Base-by-base conservation (phyloP, 2,113 vertebrate species). In the Scortum barcoo region DNA sequence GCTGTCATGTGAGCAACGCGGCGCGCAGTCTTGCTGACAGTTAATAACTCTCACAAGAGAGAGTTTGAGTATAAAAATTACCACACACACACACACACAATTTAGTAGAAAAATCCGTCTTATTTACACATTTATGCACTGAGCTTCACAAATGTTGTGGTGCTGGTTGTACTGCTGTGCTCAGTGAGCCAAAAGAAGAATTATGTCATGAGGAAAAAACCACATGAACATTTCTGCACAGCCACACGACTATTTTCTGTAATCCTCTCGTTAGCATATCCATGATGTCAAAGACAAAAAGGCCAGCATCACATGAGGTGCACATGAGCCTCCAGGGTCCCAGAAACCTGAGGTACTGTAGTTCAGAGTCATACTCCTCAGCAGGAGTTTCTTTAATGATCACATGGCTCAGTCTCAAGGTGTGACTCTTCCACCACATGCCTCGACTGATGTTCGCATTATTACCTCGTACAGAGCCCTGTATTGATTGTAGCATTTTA, bases 271-370 rank as follows among this genome's bases (percentile, higher is more conserved):
- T 56, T 67, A n/a, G 70, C 58, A 61, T 33, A 58, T 76, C 4
- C 40, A 46, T 54, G 16, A 81, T 40, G 20, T 61, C 50, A 75
- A 67, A 78, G 56, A 54, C 36, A 77, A 57, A 81, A 72, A 53
- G 44, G 56, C 28, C 54, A 30, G 57, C 10, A 76, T 87, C 90
- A 92, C 86, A 92, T 90, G 88, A 84, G 57, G 22, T 40, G 36
- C 89, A 91, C 86, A 91, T 92, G 92, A 92, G 58, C 56, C 19
- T 67, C 14, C 3, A 48, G 44, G 44, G 48, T 80, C 56, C 16
- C 22, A 61, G 63, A 62, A 78, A 76, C 40, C 62, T 17, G 3
- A 68, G 61, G 68, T 4, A 8, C 38, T 58, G 56, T 0, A 76
- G 40, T 30, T 83, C 2, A 72, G 54, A 76, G 24, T 58, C 53